Evolutionary conservation across 2,113 vertebrate genomes (phyloP).

Genomic region (Pimephales promelas): DNA sequence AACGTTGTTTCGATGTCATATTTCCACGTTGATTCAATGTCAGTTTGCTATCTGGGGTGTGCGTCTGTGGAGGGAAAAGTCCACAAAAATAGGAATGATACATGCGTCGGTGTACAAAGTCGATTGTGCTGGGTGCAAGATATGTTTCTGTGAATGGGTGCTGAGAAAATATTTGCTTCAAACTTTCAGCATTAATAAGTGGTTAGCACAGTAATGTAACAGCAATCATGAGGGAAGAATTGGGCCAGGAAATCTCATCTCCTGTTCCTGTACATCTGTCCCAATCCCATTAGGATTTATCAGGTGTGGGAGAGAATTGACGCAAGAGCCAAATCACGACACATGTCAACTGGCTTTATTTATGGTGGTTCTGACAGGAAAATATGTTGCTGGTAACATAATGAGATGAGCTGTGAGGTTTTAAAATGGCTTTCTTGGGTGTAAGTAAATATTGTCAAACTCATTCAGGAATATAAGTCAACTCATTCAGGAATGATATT

Average conservation of each 20-base stretch:
- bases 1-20: too few species aligned
- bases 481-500: too few species aligned
- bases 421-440: background rate
- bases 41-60: too few species aligned
- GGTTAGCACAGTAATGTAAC: background rate
- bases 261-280: constrained; percentile 6
- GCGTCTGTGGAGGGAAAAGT: too few species aligned
- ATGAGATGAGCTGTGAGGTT: background rate
- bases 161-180: background rate
- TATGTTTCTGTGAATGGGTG: background rate
- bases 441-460: background rate
- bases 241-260: background rate
- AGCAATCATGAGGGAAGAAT: background rate
- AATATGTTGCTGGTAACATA: background rate
- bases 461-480: background rate
- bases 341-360: background rate
- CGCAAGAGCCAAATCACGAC: background rate
- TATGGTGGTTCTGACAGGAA: background rate
- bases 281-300: constrained; percentile 1
- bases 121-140: too few species aligned
- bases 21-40: too few species aligned
- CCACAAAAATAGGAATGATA: too few species aligned
- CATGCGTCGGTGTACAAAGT: too few species aligned
- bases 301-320: background rate
- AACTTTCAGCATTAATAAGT: background rate